phyloP scores from a whole-genome alignment of 2,113 vertebrate species.

The Gnathonemus longibarbis region DNA sequence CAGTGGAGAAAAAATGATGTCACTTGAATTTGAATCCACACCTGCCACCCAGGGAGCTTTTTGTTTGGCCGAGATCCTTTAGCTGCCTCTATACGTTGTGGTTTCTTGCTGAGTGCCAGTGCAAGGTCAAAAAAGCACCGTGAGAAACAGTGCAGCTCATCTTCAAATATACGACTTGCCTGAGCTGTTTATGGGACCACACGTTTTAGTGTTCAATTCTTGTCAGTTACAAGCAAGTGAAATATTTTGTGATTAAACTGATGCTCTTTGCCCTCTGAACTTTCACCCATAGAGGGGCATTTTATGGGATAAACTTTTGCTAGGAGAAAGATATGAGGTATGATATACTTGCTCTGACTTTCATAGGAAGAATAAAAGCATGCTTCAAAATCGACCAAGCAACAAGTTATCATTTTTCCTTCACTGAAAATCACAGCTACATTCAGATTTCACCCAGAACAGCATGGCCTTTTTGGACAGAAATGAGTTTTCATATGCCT shows the following conservation, averaged over 20 bases:
- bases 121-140: background rate
- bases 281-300: background rate
- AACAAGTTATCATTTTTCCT: background rate
- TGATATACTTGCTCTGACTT: background rate
- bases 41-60: background rate
- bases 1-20: background rate
- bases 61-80: background rate
- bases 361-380: background rate
- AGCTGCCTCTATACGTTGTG: background rate
- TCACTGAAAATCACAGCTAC: background rate
- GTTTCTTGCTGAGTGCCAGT: background rate
- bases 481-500: background rate
- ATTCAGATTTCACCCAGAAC: background rate
- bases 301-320: background rate
- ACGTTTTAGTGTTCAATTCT: background rate
- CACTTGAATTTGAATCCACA: background rate
- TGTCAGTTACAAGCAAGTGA: slow-evolving; percentile 7
- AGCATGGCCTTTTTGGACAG: background rate
- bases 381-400: background rate
- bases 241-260: background rate
- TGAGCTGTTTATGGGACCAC: background rate
- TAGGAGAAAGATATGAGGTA: background rate
- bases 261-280: slow-evolving; percentile 3
- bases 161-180: background rate
- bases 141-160: background rate